These are phyloP conservation scores for Anoplius nigerrimus DNA, from an alignment of 2,888 invertebrate species.

Conservation along the genomic window DNA sequence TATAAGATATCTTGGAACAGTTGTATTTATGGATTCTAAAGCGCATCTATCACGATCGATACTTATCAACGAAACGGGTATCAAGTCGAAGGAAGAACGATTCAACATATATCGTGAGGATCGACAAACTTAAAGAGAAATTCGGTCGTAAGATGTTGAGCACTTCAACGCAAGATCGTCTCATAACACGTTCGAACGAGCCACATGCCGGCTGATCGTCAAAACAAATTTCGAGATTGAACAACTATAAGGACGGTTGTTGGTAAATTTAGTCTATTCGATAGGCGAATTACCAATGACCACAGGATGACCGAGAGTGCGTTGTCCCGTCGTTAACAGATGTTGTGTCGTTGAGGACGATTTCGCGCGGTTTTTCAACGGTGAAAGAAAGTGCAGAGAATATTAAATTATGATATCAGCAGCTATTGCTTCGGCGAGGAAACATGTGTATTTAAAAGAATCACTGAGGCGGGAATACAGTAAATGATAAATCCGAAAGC, in stretches of 20 bases:
- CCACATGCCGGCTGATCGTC: slow-evolving; percentile 11
- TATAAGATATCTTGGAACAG: no score
- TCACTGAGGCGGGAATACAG: no score
- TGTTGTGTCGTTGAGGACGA: neutral
- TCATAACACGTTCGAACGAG: slow-evolving; percentile 8
- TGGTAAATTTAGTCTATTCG: neutral
- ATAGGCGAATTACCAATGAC: neutral
- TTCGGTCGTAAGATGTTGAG: neutral
- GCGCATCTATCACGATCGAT: no score
- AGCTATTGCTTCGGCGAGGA: no score
- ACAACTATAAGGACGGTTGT: neutral
- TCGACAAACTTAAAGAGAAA: neutral
- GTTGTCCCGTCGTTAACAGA: neutral
- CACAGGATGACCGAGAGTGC: neutral
- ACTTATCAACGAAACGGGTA: no score
- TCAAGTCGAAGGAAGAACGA: no score
- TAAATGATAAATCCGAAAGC: no score
- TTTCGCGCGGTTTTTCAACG: slow-evolving; percentile 8
- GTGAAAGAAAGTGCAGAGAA: neutral
- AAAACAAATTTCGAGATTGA: slow-evolving; percentile 3
- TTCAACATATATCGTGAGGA: no score
- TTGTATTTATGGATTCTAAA: no score
- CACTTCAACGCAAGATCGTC: slow-evolving; percentile 9
- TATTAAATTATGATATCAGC: no score
- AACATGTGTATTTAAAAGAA: no score